Percentiles rank a stretch among this genome's conserved stretches.
Conservation (phyloP, 2,113 vertebrate genomes). For the Aptenodytes patagonicus region DNA sequence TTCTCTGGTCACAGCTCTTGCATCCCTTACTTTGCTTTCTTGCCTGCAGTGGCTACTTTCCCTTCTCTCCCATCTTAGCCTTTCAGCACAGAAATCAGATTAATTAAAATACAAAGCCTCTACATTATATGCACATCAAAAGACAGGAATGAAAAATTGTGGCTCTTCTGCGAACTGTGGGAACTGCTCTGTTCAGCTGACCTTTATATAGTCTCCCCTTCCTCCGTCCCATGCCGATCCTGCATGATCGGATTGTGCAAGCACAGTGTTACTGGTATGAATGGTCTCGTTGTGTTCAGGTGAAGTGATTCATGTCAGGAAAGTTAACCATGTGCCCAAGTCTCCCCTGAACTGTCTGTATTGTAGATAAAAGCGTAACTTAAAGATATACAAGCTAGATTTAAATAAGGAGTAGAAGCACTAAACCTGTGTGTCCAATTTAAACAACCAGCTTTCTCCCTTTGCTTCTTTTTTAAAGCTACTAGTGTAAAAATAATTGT, state of each 20-base stretch:
- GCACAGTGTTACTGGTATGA: background rate
- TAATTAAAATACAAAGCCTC: background rate
- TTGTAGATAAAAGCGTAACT: background rate
- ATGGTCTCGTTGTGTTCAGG: background rate
- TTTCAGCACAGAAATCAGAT: background rate
- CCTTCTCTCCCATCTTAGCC: background rate
- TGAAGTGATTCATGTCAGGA: background rate
- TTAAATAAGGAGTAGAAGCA: background rate
- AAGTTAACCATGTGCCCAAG: background rate
- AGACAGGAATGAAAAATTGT: background rate
- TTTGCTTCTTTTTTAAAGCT: background rate
- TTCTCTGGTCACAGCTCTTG: background rate
- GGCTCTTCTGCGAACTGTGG: background rate
- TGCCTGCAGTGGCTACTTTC: background rate
- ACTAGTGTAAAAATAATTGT: background rate
- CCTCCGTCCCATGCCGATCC: accelerated
- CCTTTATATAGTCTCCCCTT: background rate
- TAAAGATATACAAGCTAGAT: background rate
- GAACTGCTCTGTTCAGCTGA: background rate
- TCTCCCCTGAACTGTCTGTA: background rate
- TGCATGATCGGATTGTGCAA: background rate
- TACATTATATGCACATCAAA: background rate
- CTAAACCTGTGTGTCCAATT: background rate
- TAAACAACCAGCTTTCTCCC: background rate
- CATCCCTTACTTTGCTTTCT: background rate